Evolutionary conservation across 1,140 invertebrate genomes (phyloP).

Genomic region (Cherax quadricarinatus): DNA sequence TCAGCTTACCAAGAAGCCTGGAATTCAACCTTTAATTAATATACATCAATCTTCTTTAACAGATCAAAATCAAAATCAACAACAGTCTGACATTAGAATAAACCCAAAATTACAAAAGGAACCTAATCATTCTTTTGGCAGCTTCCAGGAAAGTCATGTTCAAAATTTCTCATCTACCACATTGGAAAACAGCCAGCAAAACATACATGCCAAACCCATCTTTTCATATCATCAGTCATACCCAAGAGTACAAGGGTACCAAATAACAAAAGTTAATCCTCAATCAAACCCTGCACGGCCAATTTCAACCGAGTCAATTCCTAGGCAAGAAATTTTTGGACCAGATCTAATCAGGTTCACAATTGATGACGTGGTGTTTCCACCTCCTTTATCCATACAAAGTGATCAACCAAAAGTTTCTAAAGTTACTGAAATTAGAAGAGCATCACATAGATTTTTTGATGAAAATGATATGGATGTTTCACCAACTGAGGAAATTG

Average conservation of each 20-base stretch:
- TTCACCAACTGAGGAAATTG: neutral
- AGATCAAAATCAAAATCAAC: neutral
- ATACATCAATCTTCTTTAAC: neutral
- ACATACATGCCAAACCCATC: neutral
- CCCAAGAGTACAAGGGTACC: neutral
- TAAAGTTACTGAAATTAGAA: neutral
- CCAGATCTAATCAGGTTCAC: slow-evolving; percentile 48
- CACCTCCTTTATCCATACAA: neutral
- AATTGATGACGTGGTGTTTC: slow-evolving; percentile 37
- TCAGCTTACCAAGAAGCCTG: neutral
- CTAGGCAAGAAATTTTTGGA: neutral
- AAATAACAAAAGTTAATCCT: neutral
- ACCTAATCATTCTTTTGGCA: neutral
- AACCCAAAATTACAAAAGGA: neutral
- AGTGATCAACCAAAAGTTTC: neutral
- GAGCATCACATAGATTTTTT: neutral
- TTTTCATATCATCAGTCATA: neutral
- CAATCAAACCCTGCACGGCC: slow-evolving; percentile 21
- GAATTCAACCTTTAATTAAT: neutral
- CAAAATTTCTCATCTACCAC: neutral
- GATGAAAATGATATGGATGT: slow-evolving; percentile 1
- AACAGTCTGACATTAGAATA: neutral
- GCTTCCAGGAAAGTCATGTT: neutral
- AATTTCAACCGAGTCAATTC: neutral
- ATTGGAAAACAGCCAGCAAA: neutral